Conservation (phyloP, 35 echinoderm and acorn worm genomes). For the Ophioderma brevispina region DNA sequence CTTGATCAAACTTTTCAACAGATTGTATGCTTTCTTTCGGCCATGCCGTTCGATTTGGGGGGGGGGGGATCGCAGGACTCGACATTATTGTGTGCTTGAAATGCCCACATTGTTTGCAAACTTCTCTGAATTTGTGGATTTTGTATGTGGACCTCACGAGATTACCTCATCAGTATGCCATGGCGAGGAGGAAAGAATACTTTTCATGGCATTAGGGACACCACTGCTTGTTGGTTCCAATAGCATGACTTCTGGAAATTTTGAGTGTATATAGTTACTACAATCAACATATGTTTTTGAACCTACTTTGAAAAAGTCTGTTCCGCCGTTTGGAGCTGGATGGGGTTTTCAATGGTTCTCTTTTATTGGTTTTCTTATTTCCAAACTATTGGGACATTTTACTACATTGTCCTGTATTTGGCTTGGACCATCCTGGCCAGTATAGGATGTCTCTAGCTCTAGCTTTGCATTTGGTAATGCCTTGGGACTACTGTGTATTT, state of each 20-base stretch:
- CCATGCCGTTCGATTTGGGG: too few relatives aligned
- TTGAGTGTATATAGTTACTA: constrained; percentile 44
- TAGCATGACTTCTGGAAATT: constrained; percentile 44
- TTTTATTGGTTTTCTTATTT: constrained; percentile 28
- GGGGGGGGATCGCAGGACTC: too few relatives aligned
- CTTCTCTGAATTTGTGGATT: background rate
- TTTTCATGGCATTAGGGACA: constrained; percentile 32
- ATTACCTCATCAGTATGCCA: background rate
- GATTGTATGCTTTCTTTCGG: too few relatives aligned
- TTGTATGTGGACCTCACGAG: background rate
- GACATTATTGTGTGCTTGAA: too few relatives aligned
- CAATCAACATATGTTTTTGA: too few relatives aligned
- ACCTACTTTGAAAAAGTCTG: too few relatives aligned
- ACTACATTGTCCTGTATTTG: constrained; percentile 19
- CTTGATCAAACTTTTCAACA: too few relatives aligned
- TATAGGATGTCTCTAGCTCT: constrained; percentile 44
- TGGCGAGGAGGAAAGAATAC: background rate
- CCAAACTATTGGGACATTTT: constrained; percentile 10
- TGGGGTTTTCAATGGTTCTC: constrained; percentile 19
- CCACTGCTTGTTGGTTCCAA: constrained; percentile 16
- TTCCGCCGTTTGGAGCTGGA: background rate
- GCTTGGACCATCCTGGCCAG: constrained; percentile 49
- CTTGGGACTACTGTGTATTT: constrained; percentile 28
- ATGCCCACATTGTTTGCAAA: background rate
- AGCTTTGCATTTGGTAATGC: constrained; percentile 37